Evolutionary conservation across 1,140 invertebrate genomes (phyloP), one percentile per base, ranked within the genome.

Genomic region (Pseudomyrmex concolor): DNA sequence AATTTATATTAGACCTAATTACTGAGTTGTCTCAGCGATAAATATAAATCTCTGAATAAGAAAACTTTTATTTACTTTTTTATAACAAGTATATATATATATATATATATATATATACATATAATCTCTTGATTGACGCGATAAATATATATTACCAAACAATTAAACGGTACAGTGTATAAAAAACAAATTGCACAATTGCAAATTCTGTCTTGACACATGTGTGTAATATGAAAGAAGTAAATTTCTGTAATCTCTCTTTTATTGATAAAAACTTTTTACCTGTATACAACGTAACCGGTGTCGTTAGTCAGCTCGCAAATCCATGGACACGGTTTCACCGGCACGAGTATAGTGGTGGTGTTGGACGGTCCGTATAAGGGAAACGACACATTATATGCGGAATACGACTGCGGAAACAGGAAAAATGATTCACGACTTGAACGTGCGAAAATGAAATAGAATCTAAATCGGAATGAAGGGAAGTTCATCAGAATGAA

Each of bases 301-400:
- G 97, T 96, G 86, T 98, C 98, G 92, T 98, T 98, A 83, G 97
- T 99, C 22, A 99, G 95, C 92, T 98, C 97, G 91, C 98, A 99
- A 67, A 96, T 97, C 96, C 97, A 97, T 1, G 96, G 96, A 89
- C 97, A 98, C 2, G 95, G 96, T 17, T 91, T 90, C n/a, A 93
- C 88, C 43, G 90, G 92, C 10, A 91, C 81, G 17, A 92, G 19
- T 45, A 93, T 93, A 17, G 85, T 87, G 12, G 93, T 94, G 13
- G 87, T 89, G 82, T 94, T 93, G 88, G 89, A 93, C 48, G 90
- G 89, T 22, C 91, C 91, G 60, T 83, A 90, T 57, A 91, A 86
- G 1, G 87, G 84, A 60, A 83, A 83, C n/a, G 92, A 92, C 22
- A 82, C 59, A 70, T 92, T 93, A 84, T 89, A 76, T 55, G 84